Base-by-base conservation (phyloP, 1,140 invertebrate species). In the Macrobrachium rosenbergii region DNA sequence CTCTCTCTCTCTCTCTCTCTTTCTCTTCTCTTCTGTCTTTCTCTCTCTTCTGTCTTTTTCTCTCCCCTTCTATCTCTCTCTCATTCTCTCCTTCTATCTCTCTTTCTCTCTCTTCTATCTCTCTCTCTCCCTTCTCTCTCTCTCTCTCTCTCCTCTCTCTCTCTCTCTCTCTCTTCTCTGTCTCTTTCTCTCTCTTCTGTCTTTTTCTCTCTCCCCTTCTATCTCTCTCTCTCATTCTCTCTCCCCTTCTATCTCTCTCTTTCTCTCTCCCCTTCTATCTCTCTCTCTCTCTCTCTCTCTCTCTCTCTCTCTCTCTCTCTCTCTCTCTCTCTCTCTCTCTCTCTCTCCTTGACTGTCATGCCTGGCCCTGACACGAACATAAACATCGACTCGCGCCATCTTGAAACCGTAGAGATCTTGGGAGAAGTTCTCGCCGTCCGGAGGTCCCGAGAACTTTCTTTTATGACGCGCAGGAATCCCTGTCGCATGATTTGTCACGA, bases 301-400 rank as follows among this genome's bases (percentile, higher is more conserved):
- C n/a, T n/a, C n/a, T 78, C 76, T 78, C 76, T 52, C 76, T 52
- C 37, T 78, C 43, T 52, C 37, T 52, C 76, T 23, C 69, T 23
- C 69, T 23, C 69, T 73, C 69, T 73, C 69, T 73, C 69, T 73
- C 69, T 73, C 69, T 73, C 69, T 73, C 69, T 73, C 69, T 73
- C 69, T 73, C 69, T 23, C n/a, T n/a, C 69, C 43, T 43, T 75
- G 73, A 23, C 8, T 43, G 43, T 43, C 73, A 19, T 77, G 28
- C 75, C 6, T 45, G 28, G 19, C 75, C n/a, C 10, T 28, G 23
- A 21, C n/a, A 67, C 19, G 23, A 19, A 17, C n/a, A 28, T 28
- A 28, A 28, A 67, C 64, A 67, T n/a, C 5, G 17, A 28, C 8
- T 28, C 19, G 2, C 12, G 7, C 52, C 52, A 52, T 52, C 52